Evolutionary conservation across 1,140 invertebrate genomes (phyloP).

Genomic region (Drosophila hydei): DNA sequence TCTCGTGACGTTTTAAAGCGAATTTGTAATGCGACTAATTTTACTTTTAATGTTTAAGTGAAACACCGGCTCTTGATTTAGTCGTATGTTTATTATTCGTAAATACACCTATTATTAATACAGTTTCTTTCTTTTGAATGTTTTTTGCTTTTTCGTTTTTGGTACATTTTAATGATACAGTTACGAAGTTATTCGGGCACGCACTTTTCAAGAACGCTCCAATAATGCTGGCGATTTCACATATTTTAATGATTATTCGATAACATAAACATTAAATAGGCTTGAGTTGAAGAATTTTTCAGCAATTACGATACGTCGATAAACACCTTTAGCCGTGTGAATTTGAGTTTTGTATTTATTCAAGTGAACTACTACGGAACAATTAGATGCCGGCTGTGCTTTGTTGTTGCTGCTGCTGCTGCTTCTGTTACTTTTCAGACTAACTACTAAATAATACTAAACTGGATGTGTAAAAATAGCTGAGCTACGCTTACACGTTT

Average conservation of each 20-base stretch:
- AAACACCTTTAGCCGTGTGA: slow-evolving; percentile 42
- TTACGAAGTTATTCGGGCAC: slow-evolving; percentile 30
- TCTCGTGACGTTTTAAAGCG: too few species aligned
- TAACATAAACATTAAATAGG: slow-evolving; percentile 43
- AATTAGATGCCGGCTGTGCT: slow-evolving; percentile 49
- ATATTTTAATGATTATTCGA: slow-evolving; percentile 33
- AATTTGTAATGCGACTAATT: too few species aligned
- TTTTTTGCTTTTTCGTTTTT: slow-evolving; percentile 52
- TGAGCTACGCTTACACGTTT: slow-evolving; percentile 60
- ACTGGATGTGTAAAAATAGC: slow-evolving; percentile 62
- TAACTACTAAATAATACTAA: slow-evolving; percentile 68
- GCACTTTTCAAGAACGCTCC: slow-evolving; percentile 56
- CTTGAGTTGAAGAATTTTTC: slow-evolving; percentile 60
- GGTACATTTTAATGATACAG: slow-evolving; percentile 54
- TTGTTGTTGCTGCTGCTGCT: slow-evolving; percentile 23
- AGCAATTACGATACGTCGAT: slow-evolving; percentile 77
- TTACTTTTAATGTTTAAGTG: neutral
- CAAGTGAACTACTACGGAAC: slow-evolving; percentile 56
- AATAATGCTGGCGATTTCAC: slow-evolving; percentile 43
- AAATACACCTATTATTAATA: slow-evolving; percentile 77
- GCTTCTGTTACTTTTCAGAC: slow-evolving; percentile 41
- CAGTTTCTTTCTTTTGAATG: slow-evolving; percentile 65
- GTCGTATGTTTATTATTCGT: slow-evolving; percentile 72
- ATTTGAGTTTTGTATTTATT: slow-evolving; percentile 37
- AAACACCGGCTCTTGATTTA: slow-evolving; percentile 39